phyloP scores from a whole-genome alignment of 2,888 invertebrate species.

The Ennomos erosarius region DNA sequence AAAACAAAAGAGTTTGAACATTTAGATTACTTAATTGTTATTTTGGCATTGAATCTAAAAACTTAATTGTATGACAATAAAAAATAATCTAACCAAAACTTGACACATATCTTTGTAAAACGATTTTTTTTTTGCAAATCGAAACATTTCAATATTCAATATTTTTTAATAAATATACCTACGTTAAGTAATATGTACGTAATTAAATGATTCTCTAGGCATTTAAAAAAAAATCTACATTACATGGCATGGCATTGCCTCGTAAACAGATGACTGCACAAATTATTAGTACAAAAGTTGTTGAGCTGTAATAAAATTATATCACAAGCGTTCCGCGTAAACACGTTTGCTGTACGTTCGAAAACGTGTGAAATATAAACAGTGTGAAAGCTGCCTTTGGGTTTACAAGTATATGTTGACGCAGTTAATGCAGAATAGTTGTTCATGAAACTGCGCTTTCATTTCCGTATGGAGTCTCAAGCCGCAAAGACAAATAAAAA shows the following conservation, averaged over 20 bases:
- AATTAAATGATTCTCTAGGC: not conserved
- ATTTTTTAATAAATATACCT: too few species aligned
- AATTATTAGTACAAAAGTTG: slow-evolving; percentile 23
- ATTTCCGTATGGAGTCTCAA: slow-evolving; percentile 46
- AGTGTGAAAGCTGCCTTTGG: slow-evolving; percentile 61
- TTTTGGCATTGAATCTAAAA: slow-evolving; percentile 2
- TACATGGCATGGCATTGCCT: slow-evolving; percentile 7
- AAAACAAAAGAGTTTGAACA: slow-evolving; percentile 25
- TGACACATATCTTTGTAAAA: too few species aligned
- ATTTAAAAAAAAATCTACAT: slow-evolving; percentile 17
- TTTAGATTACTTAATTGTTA: slow-evolving; percentile 2
- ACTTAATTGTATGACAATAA: not conserved
- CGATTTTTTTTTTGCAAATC: too few species aligned
- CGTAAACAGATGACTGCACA: slow-evolving; percentile 14
- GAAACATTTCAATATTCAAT: too few species aligned
- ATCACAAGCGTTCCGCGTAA: slow-evolving; percentile 18
- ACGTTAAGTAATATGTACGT: too few species aligned
- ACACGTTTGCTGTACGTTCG: slow-evolving; percentile 48
- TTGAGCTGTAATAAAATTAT: slow-evolving; percentile 18
- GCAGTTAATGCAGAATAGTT: slow-evolving; percentile 48
- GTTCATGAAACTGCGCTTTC: slow-evolving; percentile 53
- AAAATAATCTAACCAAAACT: not conserved
- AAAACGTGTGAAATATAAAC: slow-evolving; percentile 79
- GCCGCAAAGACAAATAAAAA: not conserved
- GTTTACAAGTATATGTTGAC: slow-evolving; percentile 34